Base-by-base conservation (phyloP, 2,797 vertebrate species). In the Sebastolobus alascanus region DNA sequence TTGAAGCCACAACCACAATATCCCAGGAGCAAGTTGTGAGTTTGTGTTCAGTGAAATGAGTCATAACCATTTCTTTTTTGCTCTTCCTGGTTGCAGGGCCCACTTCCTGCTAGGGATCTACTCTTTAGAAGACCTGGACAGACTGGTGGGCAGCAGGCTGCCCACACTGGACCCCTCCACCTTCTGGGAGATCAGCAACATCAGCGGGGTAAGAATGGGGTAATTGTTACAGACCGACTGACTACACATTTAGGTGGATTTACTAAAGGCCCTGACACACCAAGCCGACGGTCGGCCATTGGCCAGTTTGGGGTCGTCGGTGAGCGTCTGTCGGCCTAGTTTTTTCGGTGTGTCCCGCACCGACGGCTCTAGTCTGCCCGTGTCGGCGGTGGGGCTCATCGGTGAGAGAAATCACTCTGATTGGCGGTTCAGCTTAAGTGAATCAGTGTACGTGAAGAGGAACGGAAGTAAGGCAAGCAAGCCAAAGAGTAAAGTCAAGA, bases 31-130 rank as follows among this genome's bases (percentile, higher is more conserved):
- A 3, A 4, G 11, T n/a, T 69, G 11, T 18, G 38, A 58, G 22
- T 70, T 38, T 77, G 29, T 61, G 11, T 38, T 65, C 2, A 25
- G 1, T 60, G 20, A 75, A 33, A 68, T 38, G 14, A 52, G 8
- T 66, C 2, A 0, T 60, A 4, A 50, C 3, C n/a, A 60, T 69
- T 68, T 43, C 18, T 37, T 33, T 25, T 38, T 82, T 75, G 7
- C 56, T 58, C 2, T 25, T 66, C 14, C n/a, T 88, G 59, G 33
- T 61, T 82, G 16, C 91, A 99, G 98, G 87, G 95, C 95, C 14
- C 98, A 99, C 91, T 91, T 97, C 85, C 90, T 99, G 38, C 92
- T 86, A 60, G 97, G 96, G 0, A n/a, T 97, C 71, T 96, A 96
- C 89, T 94, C 95, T 8, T 69, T 91, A 66, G 97, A 97, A 69